Percentiles rank a stretch among this genome's conserved stretches.
phyloP scores from a whole-genome alignment of 2,888 invertebrate genomes.

The Chrysolina americana region DNA sequence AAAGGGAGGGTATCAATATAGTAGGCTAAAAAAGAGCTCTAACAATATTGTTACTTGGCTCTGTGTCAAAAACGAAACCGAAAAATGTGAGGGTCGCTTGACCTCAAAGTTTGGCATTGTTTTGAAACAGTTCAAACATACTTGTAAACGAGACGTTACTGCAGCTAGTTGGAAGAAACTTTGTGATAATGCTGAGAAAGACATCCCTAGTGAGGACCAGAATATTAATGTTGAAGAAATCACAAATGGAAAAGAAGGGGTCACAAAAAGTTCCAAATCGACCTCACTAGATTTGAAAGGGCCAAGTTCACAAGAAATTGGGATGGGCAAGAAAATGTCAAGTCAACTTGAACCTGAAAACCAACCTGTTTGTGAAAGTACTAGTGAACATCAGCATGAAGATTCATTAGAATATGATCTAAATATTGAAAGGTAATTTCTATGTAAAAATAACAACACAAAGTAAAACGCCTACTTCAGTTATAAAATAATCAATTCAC shows the following conservation, averaged over 20 bases:
- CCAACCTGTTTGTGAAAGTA: not conserved
- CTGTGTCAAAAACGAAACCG: not conserved
- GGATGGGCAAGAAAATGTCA: not conserved
- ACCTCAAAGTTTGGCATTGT: slow-evolving; percentile 4
- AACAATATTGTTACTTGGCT: slow-evolving; percentile 10
- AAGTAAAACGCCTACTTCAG: not conserved
- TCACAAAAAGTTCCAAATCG: too few species aligned
- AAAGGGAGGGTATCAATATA: not conserved
- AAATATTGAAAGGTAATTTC: not conserved
- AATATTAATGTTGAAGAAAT: not conserved
- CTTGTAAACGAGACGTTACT: not conserved
- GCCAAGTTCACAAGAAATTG: not conserved
- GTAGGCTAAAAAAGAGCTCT: not conserved
- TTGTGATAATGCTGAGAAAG: not conserved
- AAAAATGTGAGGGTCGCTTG: not conserved
- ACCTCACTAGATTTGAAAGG: not conserved
- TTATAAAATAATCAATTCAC: not conserved
- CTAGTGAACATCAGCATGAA: not conserved
- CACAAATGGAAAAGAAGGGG: not conserved
- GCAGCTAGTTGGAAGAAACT: not conserved
- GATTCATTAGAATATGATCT: not conserved
- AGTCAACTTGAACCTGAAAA: not conserved
- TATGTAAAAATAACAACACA: too few species aligned
- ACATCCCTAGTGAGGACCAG: not conserved
- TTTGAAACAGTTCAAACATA: not conserved